phyloP scores from a whole-genome alignment of 2,113 vertebrate genomes.

The Tachuris rubrigastra region DNA sequence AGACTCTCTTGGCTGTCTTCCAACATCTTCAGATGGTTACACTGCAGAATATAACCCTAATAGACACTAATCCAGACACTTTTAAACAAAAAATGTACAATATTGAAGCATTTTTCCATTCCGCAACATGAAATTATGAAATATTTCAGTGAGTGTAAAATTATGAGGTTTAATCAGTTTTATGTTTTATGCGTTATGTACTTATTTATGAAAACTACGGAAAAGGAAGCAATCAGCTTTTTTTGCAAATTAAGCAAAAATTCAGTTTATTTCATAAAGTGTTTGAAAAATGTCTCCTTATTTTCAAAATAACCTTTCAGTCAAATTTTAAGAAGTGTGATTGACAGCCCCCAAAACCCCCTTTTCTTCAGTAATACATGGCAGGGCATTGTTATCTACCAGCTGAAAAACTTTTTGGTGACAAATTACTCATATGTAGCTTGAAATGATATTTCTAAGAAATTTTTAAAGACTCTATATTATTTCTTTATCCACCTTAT shows the following conservation, averaged over 20 bases:
- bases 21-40: neutral
- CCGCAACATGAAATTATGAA: neutral
- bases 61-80: neutral
- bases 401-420: neutral
- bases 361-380: neutral
- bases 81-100: neutral
- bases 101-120: neutral
- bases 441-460: neutral
- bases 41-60: neutral
- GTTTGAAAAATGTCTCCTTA: neutral
- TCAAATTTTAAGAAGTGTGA: neutral
- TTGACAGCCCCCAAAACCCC: rapidly evolving
- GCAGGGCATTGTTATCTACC: neutral
- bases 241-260: neutral
- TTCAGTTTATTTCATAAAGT: neutral
- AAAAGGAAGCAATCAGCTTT: neutral
- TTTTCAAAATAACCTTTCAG: neutral
- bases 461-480: neutral
- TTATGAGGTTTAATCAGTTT: neutral
- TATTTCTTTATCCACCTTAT: neutral
- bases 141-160: neutral
- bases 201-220: neutral
- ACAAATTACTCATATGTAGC: neutral
- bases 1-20: neutral
- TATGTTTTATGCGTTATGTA: neutral